Evolutionary conservation across 30 jellyfish, hydroid and myxozoan species (phyloP).

Genomic region (Aurelia sp.): DNA sequence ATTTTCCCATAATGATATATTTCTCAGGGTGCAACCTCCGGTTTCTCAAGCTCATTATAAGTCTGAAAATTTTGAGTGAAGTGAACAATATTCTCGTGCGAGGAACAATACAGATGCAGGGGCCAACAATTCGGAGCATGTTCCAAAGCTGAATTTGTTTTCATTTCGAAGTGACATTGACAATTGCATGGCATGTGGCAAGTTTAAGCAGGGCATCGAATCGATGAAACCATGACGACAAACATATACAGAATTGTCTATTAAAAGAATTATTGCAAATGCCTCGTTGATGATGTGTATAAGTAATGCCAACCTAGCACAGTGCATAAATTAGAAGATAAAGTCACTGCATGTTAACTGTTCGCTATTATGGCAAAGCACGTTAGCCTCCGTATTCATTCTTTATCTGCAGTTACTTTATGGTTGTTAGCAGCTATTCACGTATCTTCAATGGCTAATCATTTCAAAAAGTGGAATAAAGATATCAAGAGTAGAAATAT

Average conservation of each 20-base stretch:
- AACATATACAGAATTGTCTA: slow-evolving; percentile 13
- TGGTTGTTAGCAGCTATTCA: neutral
- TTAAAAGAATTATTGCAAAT: slow-evolving; percentile 14
- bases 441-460: neutral
- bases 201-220: neutral
- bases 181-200: slow-evolving; percentile 30
- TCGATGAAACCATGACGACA: slow-evolving; percentile 71
- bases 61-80: neutral
- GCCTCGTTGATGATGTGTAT: slow-evolving; percentile 1
- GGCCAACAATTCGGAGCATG: slow-evolving; percentile 16
- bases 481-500: too few species aligned
- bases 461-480: too few species aligned
- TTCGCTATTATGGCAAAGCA: slow-evolving; percentile 9
- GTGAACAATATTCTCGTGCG: slow-evolving; percentile 5
- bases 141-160: slow-evolving; percentile 5
- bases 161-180: slow-evolving; percentile 3
- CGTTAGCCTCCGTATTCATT: neutral
- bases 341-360: neutral
- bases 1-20: slow-evolving; percentile 10
- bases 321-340: neutral
- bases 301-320: neutral
- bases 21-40: slow-evolving; percentile 63
- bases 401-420: neutral
- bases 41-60: neutral
- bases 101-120: slow-evolving; percentile 29